Evolutionary conservation across 2,797 vertebrate genomes (phyloP).

Genomic region (Epinephelus malabaricus): DNA sequence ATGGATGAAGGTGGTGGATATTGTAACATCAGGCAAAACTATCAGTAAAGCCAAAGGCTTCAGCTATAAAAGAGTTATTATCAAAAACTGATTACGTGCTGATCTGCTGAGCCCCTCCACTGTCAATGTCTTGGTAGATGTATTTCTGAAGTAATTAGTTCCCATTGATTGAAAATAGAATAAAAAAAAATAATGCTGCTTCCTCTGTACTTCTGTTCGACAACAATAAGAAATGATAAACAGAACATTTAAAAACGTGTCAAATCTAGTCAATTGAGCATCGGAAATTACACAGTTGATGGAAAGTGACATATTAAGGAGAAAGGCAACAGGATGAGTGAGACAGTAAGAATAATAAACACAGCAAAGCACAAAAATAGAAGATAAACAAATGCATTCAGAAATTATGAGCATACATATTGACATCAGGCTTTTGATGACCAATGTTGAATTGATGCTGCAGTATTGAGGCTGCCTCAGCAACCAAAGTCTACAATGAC

Average conservation of each 20-base stretch:
- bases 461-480: neutral
- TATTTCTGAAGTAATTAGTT: constrained; percentile 36
- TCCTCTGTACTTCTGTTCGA: neutral
- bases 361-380: too few species aligned
- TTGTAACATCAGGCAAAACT: constrained; percentile 23
- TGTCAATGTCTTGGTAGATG: constrained; percentile 24
- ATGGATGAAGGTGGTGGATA: neutral
- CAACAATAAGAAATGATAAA: neutral
- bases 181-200: constrained; percentile 7
- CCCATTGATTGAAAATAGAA: neutral
- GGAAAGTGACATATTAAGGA: neutral
- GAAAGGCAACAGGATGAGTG: too few species aligned
- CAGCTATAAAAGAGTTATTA: constrained; percentile 20
- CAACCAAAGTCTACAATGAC: neutral
- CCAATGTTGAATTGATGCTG: neutral
- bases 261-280: neutral
- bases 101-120: constrained; percentile 11
- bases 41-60: constrained; percentile 33
- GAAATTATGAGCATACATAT: too few species aligned
- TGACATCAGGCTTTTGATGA: neutral
- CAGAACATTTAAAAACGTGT: neutral
- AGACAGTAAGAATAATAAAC: neutral
- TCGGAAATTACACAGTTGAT: neutral
- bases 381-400: too few species aligned
- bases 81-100: constrained; percentile 49